Conservation (phyloP, 2,113 vertebrate species). For the Geothlypis trichas region DNA sequence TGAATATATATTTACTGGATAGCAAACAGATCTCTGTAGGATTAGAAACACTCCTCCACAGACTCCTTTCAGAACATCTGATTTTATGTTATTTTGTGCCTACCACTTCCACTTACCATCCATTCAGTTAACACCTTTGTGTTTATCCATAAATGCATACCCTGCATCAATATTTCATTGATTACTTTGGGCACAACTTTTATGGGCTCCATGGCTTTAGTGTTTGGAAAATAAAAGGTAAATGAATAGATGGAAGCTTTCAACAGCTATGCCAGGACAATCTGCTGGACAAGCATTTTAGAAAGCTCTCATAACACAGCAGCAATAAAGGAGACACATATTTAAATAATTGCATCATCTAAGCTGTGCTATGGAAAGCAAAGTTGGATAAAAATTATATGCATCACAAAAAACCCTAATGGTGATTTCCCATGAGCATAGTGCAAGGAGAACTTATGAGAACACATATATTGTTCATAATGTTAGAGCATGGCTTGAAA, state of each 20-base stretch:
- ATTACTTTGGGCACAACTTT: slow-evolving; percentile 40
- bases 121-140: slow-evolving; percentile 19
- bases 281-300: slow-evolving; percentile 49
- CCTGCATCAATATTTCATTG: slow-evolving; percentile 51
- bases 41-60: neutral
- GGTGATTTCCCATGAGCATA: slow-evolving; percentile 2
- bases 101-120: neutral
- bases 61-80: neutral
- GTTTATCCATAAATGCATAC: neutral
- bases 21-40: neutral
- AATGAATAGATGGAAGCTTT: slow-evolving; percentile 62
- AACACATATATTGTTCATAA: neutral
- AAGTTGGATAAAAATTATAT: neutral
- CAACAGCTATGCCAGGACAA: slow-evolving; percentile 18
- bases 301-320: slow-evolving; percentile 6
- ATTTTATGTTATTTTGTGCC: neutral
- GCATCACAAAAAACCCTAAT: neutral
- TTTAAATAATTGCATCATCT: slow-evolving; percentile 32
- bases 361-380: neutral
- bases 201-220: neutral
- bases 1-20: neutral
- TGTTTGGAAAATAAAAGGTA: slow-evolving; percentile 51
- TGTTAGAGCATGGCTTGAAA: neutral
- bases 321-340: neutral
- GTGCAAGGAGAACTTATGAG: neutral